A percentile compares a stretch with the other conserved stretches of the same genome.
Conservation (phyloP, 2,888 invertebrate species). For the Mesorhabditis spiculigera region DNA sequence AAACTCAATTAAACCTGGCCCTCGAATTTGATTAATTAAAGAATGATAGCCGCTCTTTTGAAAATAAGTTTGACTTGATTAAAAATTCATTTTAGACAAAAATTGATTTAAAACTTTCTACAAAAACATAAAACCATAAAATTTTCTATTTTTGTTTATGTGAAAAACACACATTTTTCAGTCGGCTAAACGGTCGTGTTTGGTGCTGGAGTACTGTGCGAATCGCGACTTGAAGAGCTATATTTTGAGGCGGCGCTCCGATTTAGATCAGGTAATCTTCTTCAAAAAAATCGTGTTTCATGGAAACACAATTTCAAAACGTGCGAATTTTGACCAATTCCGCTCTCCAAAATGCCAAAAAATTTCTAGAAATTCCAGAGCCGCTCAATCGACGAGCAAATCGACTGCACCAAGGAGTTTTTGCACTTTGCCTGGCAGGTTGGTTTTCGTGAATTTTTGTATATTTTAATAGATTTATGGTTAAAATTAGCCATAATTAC, state of each 20-base stretch:
- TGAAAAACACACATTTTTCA: background rate
- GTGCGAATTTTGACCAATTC: too few species aligned
- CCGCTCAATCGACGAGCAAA: conserved; percentile 45
- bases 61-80: too few species aligned
- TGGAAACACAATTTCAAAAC: background rate
- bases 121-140: too few species aligned
- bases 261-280: background rate
- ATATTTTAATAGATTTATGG: background rate
- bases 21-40: too few species aligned
- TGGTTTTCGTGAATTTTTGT: background rate
- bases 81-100: too few species aligned
- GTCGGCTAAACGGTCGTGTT: conserved; percentile 27
- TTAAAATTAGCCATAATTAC: too few species aligned
- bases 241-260: conserved; percentile 7
- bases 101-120: too few species aligned
- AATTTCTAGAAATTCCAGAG: conserved; percentile 27
- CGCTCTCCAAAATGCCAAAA: too few species aligned
- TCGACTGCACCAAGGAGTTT: conserved; percentile 49
- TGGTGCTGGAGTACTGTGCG: conserved; percentile 51
- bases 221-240: conserved; percentile 43
- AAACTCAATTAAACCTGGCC: too few species aligned
- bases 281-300: background rate
- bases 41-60: too few species aligned
- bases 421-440: conserved; percentile 53
- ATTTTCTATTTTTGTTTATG: too few species aligned